Conservation (phyloP, 2,888 invertebrate genomes). For the Eupithecia pulchellata region DNA sequence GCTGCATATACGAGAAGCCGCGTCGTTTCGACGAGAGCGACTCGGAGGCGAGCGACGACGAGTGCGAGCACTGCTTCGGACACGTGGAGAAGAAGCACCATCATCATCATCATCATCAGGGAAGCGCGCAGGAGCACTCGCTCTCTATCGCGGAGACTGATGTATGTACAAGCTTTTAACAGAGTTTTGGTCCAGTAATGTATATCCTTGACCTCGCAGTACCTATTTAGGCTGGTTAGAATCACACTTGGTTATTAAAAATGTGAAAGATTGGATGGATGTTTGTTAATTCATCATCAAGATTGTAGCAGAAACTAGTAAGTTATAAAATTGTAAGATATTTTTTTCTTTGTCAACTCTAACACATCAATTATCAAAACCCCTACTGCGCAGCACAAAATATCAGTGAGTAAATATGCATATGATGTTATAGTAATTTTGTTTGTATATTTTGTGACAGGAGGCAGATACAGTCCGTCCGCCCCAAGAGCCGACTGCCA, state of each 20-base stretch:
- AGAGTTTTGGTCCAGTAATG: not conserved
- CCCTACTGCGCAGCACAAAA: no score
- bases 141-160: slow-evolving; percentile 38
- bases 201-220: no score
- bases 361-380: no score
- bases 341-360: no score
- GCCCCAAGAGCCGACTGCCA: slow-evolving; percentile 53
- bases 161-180: not conserved
- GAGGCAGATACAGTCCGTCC: slow-evolving; percentile 32
- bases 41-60: slow-evolving; percentile 92
- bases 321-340: no score
- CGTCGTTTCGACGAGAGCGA: slow-evolving; percentile 95
- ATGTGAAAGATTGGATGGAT: no score
- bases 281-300: no score
- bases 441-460: slow-evolving; percentile 37
- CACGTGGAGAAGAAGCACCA: slow-evolving; percentile 88
- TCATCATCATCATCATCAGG: slow-evolving; percentile 34
- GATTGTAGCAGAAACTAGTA: no score
- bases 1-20: slow-evolving; percentile 97
- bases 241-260: no score
- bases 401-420: not conserved
- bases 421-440: not conserved
- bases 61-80: slow-evolving; percentile 95
- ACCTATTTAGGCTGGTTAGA: no score
- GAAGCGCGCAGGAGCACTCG: not conserved